phyloP scores from a whole-genome alignment of 2,797 vertebrate genomes.

The Peromyscus melanophrys region DNA sequence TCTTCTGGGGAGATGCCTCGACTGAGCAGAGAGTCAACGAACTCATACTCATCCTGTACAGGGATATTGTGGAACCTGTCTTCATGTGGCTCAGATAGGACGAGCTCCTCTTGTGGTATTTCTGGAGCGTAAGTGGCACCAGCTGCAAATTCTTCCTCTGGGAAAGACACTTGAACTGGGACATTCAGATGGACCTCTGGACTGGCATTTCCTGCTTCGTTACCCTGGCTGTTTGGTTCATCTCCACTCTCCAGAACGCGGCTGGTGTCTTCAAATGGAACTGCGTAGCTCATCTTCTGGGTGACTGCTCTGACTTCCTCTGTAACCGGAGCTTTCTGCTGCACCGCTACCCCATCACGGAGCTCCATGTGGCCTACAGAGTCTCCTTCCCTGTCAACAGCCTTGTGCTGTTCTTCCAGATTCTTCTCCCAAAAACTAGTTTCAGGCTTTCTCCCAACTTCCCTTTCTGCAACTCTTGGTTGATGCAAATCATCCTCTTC shows the following conservation, averaged over 20 bases:
- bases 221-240: constrained; percentile 74
- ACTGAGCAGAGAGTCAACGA: constrained; percentile 90
- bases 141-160: constrained; percentile 76
- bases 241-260: constrained; percentile 73
- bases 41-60: constrained; percentile 88
- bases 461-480: constrained; percentile 66
- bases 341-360: constrained; percentile 27
- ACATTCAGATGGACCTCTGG: constrained; percentile 83
- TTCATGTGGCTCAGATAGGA: constrained; percentile 60
- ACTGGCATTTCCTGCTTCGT: constrained; percentile 80
- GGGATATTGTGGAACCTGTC: constrained; percentile 48
- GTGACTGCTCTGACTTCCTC: constrained; percentile 84
- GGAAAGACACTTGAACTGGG: constrained; percentile 82
- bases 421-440: constrained; percentile 57
- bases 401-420: constrained; percentile 64
- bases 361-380: constrained; percentile 65
- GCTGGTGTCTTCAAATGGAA: constrained; percentile 87
- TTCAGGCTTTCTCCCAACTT: constrained; percentile 76
- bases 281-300: constrained; percentile 85
- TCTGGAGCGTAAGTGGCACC: constrained; percentile 64
- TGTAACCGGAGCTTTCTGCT: constrained; percentile 68
- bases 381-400: constrained; percentile 71
- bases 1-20: constrained; percentile 90
- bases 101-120: constrained; percentile 66
- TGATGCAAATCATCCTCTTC: constrained; percentile 79